These are phyloP conservation scores for Oxystoma pomonae DNA, from an alignment of 2,888 invertebrate species.

Conservation along the genomic window DNA sequence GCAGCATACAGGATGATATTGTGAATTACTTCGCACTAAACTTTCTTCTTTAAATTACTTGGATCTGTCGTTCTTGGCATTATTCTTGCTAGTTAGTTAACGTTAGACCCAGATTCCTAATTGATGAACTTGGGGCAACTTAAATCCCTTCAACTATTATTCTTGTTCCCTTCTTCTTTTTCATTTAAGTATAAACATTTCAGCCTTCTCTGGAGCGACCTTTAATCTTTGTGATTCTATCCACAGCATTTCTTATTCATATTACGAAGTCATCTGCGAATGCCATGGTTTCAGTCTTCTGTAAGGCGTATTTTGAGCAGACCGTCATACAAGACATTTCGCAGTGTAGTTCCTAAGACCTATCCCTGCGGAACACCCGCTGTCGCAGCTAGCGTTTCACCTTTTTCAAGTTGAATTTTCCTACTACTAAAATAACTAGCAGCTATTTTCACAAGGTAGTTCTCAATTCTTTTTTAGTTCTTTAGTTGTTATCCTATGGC, in stretches of 20 bases:
- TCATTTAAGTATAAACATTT: not conserved
- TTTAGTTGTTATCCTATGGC: not conserved
- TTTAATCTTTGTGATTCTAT: conserved; percentile 5
- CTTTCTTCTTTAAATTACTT: conserved; percentile 7
- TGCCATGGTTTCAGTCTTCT: conserved; percentile 2
- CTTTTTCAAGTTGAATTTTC: conserved; percentile 2
- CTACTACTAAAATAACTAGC: conserved; percentile 3
- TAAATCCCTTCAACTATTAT: not conserved
- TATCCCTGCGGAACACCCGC: conserved; percentile 22
- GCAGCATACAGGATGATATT: conserved; percentile 18
- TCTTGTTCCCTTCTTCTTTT: not conserved
- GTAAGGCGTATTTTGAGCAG: conserved; percentile 1
- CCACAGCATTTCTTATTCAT: conserved; percentile 4
- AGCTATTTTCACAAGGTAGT: not conserved
- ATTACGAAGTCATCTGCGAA: conserved; percentile 22
- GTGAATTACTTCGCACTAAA: not conserved
- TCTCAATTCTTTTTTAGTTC: not conserved
- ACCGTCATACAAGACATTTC: conserved; percentile 21
- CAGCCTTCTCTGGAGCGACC: conserved; percentile 9
- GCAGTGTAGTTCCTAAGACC: conserved; percentile 18
- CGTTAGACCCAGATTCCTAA: conserved; percentile 19
- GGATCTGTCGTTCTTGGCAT: conserved; percentile 10
- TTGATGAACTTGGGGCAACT: not conserved
- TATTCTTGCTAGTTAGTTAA: conserved; percentile 11
- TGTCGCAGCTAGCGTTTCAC: not conserved